Evolutionary conservation across 2,888 invertebrate genomes (phyloP).

Genomic region (Tiliacea citrago): DNA sequence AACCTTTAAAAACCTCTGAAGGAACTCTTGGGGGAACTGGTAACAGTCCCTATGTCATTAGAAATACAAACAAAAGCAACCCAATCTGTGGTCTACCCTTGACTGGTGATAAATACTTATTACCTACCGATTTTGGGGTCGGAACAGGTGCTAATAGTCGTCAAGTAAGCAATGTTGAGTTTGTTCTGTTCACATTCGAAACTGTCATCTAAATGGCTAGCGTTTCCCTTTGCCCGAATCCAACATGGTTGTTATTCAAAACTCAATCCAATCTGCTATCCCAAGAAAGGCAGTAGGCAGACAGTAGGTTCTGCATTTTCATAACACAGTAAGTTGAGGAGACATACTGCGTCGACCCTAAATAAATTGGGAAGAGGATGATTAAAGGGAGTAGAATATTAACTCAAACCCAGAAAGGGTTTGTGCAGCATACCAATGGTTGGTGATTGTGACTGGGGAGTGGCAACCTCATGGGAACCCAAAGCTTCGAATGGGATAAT

Average conservation of each 20-base stretch:
- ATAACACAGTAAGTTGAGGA: neutral
- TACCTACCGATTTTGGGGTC: neutral
- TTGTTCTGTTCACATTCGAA: neutral
- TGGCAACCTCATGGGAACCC: neutral
- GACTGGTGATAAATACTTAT: neutral
- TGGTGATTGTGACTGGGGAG: neutral
- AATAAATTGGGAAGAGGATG: neutral
- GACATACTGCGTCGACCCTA: neutral
- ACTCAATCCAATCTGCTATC: neutral
- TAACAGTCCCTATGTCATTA: no score
- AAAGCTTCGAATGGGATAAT: neutral
- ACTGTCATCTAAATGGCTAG: neutral
- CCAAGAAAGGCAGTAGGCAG: neutral
- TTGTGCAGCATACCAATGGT: no score
- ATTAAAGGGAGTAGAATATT: no score
- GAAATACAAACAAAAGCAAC: neutral
- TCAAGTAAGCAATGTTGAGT: neutral
- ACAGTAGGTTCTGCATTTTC: neutral
- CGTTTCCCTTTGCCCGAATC: neutral
- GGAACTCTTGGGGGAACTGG: neutral
- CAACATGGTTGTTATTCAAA: neutral
- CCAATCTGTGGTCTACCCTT: neutral
- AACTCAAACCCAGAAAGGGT: no score
- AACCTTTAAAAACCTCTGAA: neutral
- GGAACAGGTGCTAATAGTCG: neutral